Percentiles rank a stretch among this genome's conserved stretches.
phyloP scores from a whole-genome alignment of 2,888 invertebrate genomes.

The Polymixis lichenea region DNA sequence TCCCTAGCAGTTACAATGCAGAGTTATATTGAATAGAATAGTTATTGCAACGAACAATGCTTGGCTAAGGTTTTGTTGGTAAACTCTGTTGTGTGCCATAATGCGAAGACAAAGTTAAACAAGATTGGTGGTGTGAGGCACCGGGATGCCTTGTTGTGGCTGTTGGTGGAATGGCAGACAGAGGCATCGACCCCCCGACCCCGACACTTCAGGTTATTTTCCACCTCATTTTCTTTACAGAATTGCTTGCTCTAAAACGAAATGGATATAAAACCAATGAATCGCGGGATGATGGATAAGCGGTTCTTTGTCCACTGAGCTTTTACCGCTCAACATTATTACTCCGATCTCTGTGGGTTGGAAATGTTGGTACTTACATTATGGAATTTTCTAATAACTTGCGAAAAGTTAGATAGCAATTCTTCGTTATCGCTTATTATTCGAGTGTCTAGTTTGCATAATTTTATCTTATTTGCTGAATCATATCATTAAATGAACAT shows the following conservation, averaged over 20 bases:
- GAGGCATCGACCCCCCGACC: slow-evolving; percentile 87
- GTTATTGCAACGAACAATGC: slow-evolving; percentile 42
- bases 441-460: slow-evolving; percentile 11
- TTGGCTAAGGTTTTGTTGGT: slow-evolving; percentile 43
- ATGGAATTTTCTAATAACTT: slow-evolving; percentile 35
- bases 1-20: slow-evolving; percentile 25
- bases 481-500: slow-evolving; percentile 35
- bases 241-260: slow-evolving; percentile 51
- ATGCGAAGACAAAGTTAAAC: slow-evolving; percentile 55
- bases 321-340: slow-evolving; percentile 45
- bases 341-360: slow-evolving; percentile 23
- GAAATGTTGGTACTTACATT: slow-evolving; percentile 16
- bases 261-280: slow-evolving; percentile 58
- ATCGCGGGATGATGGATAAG: slow-evolving; percentile 51
- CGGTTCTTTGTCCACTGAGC: slow-evolving; percentile 50
- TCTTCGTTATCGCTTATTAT: slow-evolving; percentile 38
- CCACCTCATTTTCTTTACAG: slow-evolving; percentile 55
- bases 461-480: slow-evolving; percentile 39
- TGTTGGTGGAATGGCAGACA: slow-evolving; percentile 89
- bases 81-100: slow-evolving; percentile 43
- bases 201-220: slow-evolving; percentile 80
- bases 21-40: slow-evolving; percentile 36
- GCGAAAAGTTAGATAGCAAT: slow-evolving; percentile 17
- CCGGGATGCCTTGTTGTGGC: slow-evolving; percentile 87
- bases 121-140: slow-evolving; percentile 62